Percentiles rank a stretch among this genome's conserved stretches.
These are phyloP conservation scores for Bergia sp. DNA, from an alignment of 92 coral and sea anemone genomes.

Conservation along the genomic window DNA sequence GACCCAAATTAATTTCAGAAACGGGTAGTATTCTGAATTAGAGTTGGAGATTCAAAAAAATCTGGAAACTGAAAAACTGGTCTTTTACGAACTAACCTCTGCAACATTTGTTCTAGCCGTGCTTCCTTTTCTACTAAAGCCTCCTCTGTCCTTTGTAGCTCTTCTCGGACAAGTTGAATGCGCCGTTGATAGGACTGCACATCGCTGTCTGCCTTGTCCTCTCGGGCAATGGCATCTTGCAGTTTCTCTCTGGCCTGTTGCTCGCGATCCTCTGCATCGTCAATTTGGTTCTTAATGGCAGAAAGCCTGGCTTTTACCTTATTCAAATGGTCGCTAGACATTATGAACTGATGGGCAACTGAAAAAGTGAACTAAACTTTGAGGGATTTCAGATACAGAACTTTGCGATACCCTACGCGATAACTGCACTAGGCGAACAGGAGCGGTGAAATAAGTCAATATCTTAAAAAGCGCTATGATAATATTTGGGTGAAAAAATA, in stretches of 20 bases:
- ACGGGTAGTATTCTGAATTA: not conserved
- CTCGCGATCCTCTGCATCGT: constrained; percentile 79
- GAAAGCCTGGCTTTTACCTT: constrained; percentile 79
- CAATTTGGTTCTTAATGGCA: constrained; percentile 80
- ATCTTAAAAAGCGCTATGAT: constrained; percentile 16
- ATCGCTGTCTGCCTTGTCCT: constrained; percentile 78
- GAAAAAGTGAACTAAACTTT: constrained; percentile 7
- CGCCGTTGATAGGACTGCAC: constrained; percentile 81
- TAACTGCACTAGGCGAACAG: constrained; percentile 5
- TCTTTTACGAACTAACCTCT: constrained; percentile 18
- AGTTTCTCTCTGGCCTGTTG: constrained; percentile 70
- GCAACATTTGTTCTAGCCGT: constrained; percentile 51
- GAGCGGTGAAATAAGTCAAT: constrained; percentile 15
- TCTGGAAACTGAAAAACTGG: not conserved
- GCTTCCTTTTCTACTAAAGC: constrained; percentile 51
- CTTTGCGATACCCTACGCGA: not conserved
- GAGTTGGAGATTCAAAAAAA: not conserved
- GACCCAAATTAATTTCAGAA: not conserved
- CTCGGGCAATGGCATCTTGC: constrained; percentile 62
- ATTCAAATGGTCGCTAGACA: constrained; percentile 51
- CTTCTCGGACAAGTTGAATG: constrained; percentile 64
- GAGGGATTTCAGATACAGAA: constrained; percentile 13
- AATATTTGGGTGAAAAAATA: constrained; percentile 35
- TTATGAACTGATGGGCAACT: constrained; percentile 11
- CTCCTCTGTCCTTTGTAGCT: constrained; percentile 52